Evolutionary conservation across 2,797 vertebrate species (phyloP).

Genomic region (Cyclopterus lumpus): DNA sequence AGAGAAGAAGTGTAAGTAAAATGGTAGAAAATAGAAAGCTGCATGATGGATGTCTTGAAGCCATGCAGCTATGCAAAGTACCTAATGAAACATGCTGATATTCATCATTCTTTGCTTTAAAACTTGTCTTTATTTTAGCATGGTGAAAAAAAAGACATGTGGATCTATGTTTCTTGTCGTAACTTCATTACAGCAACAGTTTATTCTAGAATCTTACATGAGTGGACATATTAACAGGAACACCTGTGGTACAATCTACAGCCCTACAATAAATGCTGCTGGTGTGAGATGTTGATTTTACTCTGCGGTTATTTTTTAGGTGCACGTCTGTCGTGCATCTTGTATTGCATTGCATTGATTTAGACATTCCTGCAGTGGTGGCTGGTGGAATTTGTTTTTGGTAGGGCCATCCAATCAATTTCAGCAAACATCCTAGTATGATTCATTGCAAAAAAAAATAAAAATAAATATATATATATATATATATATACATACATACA

Average conservation of each 20-base stretch:
- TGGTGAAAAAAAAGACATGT: no score
- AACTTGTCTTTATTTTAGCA: background rate
- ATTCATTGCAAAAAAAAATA: no score
- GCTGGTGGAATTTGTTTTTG: no score
- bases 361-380: no score
- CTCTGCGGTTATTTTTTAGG: no score
- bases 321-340: background rate
- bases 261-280: background rate
- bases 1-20: constrained; percentile 1
- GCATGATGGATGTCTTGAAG: background rate
- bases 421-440: no score
- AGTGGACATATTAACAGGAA: background rate
- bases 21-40: background rate
- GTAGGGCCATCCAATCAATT: no score
- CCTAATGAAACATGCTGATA: background rate
- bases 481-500: no score
- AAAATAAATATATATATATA: no score
- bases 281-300: background rate
- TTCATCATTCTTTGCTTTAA: background rate
- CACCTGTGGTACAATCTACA: background rate
- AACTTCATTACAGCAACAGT: no score
- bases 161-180: no score
- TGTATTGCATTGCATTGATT: background rate
- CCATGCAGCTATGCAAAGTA: background rate
- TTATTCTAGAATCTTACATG: background rate